Evolutionary conservation across 2,113 vertebrate genomes (phyloP), one percentile per base, ranked within the genome.

Genomic region (Colossoma macropomum): DNA sequence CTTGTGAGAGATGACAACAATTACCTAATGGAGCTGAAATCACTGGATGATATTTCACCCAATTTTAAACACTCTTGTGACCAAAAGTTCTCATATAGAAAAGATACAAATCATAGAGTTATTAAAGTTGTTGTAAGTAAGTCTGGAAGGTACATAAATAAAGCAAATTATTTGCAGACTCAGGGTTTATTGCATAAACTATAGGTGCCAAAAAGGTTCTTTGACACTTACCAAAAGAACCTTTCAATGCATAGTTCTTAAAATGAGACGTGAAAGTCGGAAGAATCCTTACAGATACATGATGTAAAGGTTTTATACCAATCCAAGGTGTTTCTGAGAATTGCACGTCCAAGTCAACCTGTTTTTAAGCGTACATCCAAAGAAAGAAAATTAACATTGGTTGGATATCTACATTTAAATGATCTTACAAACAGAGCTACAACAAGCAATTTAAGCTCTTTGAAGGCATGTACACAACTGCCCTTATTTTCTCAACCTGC

Each of bases 1-100:
- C 77, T 59, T 66, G 59, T 59, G 25, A 80, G 38, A 60, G 45
- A n/a, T 65, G 63, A 56, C 25, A 54, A 66, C 62, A 79, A 60
- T 75, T 41, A 56, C 56, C 0, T 25, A 41, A 80, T 68, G 50
- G 80, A 56, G 30, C 38, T 17, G 52, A 11, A 5, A 25, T 13
- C 45, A 34, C 4, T 21, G 65, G 17, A 17, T 50, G 28, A 59
- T 41, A 38, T 77, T 45, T 62, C 28, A 63, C 56, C 27, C 34
- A 27, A 27, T 38, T 23, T 59, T 17, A 23, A 60, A 62, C 30
- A 2, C 73, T 34, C 45, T 34, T 30, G 50, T 65, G 25, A 45
- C 5, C 41, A 11, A 38, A 38, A 38, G 34, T 7, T 9, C 4
- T 6, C 56, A 59, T 59, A 2, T 59, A 59, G 56, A 59, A 21